Evolutionary conservation across 1,140 invertebrate species (phyloP).

Genomic region (Augochlora pura): DNA sequence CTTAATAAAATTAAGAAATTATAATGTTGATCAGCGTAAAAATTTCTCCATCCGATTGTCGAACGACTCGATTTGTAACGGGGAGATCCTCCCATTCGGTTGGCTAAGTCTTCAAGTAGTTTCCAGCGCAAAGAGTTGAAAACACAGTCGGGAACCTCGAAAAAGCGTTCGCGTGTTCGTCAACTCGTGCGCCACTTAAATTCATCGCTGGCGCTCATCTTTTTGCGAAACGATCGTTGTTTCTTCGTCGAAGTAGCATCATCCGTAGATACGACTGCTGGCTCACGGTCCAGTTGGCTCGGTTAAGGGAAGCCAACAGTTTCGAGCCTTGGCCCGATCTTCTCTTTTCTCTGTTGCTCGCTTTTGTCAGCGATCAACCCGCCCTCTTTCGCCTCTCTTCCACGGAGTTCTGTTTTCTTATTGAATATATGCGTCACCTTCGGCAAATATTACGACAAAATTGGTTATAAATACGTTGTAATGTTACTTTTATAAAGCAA

Average conservation of each 20-base stretch:
- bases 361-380: background rate
- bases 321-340: background rate
- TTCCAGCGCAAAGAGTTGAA: no score
- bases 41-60: no score
- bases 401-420: background rate
- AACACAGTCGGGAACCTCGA: no score
- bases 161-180: background rate
- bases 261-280: constrained; percentile 1
- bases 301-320: background rate
- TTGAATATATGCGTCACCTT: no score
- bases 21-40: no score
- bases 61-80: no score
- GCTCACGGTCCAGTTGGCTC: constrained; percentile 1
- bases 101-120: no score
- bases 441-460: background rate
- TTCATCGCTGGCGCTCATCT: background rate
- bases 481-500: background rate
- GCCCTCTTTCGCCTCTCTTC: background rate
- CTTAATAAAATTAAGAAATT: no score
- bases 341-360: background rate
- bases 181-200: background rate
- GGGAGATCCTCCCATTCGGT: no score
- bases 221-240: constrained; percentile 8
- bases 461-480: constrained; percentile 29
- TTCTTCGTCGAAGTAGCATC: background rate